Evolutionary conservation across 2,113 vertebrate species (phyloP).

Genomic region (Paradisaea rubra): DNA sequence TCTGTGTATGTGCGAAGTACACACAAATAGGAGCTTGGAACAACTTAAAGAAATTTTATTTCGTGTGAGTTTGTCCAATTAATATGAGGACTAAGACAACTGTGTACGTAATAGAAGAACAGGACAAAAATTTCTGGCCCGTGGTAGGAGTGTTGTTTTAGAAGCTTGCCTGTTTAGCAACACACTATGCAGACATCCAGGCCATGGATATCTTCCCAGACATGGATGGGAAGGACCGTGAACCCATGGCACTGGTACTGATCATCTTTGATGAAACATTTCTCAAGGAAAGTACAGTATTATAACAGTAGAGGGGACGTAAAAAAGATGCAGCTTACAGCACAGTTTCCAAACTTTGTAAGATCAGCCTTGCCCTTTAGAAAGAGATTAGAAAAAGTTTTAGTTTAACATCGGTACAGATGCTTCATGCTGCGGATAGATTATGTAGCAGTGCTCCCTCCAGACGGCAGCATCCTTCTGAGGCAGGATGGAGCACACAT

Average conservation of each 20-base stretch:
- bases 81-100: not conserved
- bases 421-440: not conserved
- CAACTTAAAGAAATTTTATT: not conserved
- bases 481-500: not conserved
- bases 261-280: not conserved
- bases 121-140: not conserved
- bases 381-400: not conserved
- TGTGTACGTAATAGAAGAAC: not conserved
- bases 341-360: not conserved
- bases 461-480: not conserved
- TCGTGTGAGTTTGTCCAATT: not conserved
- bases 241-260: not conserved
- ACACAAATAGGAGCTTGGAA: not conserved
- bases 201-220: not conserved
- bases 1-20: not conserved
- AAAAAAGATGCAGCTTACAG: not conserved
- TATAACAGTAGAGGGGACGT: not conserved
- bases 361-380: not conserved
- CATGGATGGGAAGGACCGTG: not conserved
- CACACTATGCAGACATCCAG: not conserved
- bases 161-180: not conserved
- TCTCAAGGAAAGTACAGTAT: not conserved
- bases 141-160: not conserved
- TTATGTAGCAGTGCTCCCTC: not conserved
- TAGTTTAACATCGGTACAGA: not conserved